phyloP scores from a whole-genome alignment of 2,888 invertebrate species.

The Pasiphila rectangulata region DNA sequence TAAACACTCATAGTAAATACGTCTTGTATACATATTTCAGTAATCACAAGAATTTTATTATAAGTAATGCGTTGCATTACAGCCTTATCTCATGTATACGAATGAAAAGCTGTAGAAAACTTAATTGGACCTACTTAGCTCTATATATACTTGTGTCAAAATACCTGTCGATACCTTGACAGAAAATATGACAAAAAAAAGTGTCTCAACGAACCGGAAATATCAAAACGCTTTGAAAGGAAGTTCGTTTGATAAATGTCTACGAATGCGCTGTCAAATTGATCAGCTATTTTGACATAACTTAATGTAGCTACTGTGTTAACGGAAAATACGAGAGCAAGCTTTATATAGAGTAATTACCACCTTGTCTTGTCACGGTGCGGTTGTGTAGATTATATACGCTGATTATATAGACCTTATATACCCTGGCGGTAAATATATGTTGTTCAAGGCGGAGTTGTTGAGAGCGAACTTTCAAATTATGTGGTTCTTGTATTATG shows the following conservation, averaged over 20 bases:
- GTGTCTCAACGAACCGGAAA: background rate
- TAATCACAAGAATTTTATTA: slow-evolving; percentile 58
- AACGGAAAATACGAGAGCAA: slow-evolving; percentile 51
- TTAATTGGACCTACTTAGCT: slow-evolving; percentile 59
- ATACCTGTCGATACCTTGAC: slow-evolving; percentile 23
- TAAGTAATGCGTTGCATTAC: slow-evolving; percentile 73
- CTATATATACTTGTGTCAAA: slow-evolving; percentile 21
- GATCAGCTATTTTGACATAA: slow-evolving; percentile 14
- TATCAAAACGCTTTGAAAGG: background rate
- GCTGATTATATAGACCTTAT: slow-evolving; percentile 14
- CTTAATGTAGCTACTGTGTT: slow-evolving; percentile 15
- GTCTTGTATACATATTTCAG: slow-evolving; percentile 33
- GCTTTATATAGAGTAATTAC: slow-evolving; percentile 75
- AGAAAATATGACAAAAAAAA: background rate
- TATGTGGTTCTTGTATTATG: too few relatives aligned
- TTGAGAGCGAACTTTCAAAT: slow-evolving; percentile 1
- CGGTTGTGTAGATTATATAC: slow-evolving; percentile 33
- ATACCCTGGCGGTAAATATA: slow-evolving; percentile 14
- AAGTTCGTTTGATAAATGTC: background rate
- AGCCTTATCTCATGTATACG: slow-evolving; percentile 88
- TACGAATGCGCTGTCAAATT: background rate
- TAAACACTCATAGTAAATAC: slow-evolving; percentile 40
- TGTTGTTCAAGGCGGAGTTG: slow-evolving; percentile 11
- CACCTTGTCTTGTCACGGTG: slow-evolving; percentile 50
- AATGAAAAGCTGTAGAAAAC: slow-evolving; percentile 60